These are phyloP conservation scores for Microcebus lehilahytsara DNA, from an alignment of 2,113 vertebrate genomes.

Conservation along the genomic window DNA sequence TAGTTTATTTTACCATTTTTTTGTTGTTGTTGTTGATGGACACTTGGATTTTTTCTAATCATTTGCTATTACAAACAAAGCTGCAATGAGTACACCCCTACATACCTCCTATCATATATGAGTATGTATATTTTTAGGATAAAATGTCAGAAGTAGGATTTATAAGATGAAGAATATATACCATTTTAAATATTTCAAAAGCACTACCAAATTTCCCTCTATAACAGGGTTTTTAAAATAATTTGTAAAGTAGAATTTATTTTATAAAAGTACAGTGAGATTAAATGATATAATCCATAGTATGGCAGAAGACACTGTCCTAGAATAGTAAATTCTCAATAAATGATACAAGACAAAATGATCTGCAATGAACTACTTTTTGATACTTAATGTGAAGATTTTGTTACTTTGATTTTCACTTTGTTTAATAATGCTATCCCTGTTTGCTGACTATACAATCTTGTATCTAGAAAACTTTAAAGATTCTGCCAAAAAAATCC, in stretches of 20 bases:
- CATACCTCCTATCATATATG: background rate
- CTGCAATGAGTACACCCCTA: background rate
- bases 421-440: background rate
- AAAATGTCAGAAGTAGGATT: background rate
- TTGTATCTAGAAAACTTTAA: too few relatives aligned
- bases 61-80: background rate
- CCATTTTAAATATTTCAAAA: background rate
- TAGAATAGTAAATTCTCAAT: background rate
- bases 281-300: background rate
- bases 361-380: background rate
- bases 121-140: background rate
- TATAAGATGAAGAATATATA: background rate
- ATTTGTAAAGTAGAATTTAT: background rate
- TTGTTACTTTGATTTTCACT: background rate
- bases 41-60: background rate
- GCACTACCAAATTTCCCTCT: background rate
- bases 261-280: background rate
- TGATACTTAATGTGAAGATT: background rate
- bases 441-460: background rate
- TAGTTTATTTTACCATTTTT: slow-evolving; percentile 19
- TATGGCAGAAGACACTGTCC: background rate
- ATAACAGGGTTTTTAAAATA: background rate
- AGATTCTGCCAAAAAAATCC: too few relatives aligned
- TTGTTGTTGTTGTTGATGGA: background rate
- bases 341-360: background rate